phyloP scores from a whole-genome alignment of 37 sponge, comb jelly and placozoan species.

The Cliona cf. orientalis region DNA sequence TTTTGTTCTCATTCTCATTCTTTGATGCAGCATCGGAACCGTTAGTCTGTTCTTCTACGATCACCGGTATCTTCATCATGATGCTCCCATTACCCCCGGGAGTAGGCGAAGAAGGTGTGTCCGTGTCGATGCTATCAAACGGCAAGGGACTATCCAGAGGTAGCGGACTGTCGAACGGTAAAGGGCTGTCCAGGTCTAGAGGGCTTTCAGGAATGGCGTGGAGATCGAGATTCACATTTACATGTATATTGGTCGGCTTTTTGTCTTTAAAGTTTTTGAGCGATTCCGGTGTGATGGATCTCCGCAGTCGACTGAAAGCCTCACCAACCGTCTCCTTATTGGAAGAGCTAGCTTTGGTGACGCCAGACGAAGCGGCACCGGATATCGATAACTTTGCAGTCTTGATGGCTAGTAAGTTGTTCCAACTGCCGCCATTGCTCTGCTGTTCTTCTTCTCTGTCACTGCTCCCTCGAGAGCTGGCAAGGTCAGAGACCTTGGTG shows the following conservation, averaged over 20 bases:
- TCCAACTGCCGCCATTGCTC: no score
- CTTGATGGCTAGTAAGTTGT: not conserved
- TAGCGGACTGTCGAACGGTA: slow-evolving; percentile 10
- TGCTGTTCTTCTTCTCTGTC: not conserved
- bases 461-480: not conserved
- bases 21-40: no score
- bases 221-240: no score
- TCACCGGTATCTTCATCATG: no score
- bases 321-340: not conserved
- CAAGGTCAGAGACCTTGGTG: slow-evolving; percentile 17
- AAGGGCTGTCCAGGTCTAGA: not conserved
- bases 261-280: not conserved
- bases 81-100: no score
- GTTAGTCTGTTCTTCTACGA: no score
- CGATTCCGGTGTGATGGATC: not conserved
- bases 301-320: not conserved
- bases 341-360: not conserved
- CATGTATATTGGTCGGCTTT: not conserved
- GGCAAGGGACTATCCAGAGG: slow-evolving; percentile 16
- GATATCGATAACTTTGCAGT: no score
- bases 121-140: not conserved
- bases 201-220: no score
- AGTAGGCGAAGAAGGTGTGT: no score
- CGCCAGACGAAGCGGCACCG: not conserved
- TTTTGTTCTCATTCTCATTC: no score